Percentiles rank a stretch among this genome's conserved stretches.
Evolutionary conservation across 2,797 vertebrate species (phyloP).

Genomic region (Esox masquinongy): DNA sequence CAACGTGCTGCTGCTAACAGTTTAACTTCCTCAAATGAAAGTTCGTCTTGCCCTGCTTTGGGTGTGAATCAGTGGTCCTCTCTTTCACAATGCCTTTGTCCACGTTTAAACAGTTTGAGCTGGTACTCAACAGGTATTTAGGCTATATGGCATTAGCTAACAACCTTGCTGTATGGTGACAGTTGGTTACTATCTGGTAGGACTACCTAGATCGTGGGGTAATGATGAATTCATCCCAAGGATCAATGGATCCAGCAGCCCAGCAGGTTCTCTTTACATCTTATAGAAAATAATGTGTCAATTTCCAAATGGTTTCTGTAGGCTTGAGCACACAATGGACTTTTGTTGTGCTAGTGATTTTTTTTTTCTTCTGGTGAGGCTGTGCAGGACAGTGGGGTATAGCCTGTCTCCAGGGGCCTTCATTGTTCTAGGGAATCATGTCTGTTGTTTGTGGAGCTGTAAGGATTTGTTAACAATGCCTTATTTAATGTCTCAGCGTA

Average conservation of each 20-base stretch:
- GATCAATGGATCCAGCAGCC: constrained; percentile 45
- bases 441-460: constrained; percentile 71
- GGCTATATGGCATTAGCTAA: background rate
- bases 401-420: constrained; percentile 71
- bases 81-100: too few relatives aligned
- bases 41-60: too few relatives aligned
- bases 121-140: background rate
- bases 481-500: constrained; percentile 71
- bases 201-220: background rate
- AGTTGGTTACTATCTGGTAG: background rate
- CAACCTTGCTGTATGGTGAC: background rate
- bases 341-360: constrained; percentile 69
- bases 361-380: constrained; percentile 65
- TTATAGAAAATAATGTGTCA: constrained; percentile 65
- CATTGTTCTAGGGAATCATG: constrained; percentile 71
- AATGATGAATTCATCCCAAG: background rate
- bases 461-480: constrained; percentile 74
- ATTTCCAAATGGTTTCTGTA: constrained; percentile 41
- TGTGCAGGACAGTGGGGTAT: constrained; percentile 60
- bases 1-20: too few relatives aligned
- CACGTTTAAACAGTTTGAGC: too few relatives aligned
- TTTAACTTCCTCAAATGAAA: too few relatives aligned
- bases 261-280: constrained; percentile 66
- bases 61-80: too few relatives aligned
- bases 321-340: constrained; percentile 71